Evolutionary conservation across 2,113 vertebrate genomes (phyloP), one percentile per base, ranked within the genome.

Genomic region (Laticauda laticaudata): DNA sequence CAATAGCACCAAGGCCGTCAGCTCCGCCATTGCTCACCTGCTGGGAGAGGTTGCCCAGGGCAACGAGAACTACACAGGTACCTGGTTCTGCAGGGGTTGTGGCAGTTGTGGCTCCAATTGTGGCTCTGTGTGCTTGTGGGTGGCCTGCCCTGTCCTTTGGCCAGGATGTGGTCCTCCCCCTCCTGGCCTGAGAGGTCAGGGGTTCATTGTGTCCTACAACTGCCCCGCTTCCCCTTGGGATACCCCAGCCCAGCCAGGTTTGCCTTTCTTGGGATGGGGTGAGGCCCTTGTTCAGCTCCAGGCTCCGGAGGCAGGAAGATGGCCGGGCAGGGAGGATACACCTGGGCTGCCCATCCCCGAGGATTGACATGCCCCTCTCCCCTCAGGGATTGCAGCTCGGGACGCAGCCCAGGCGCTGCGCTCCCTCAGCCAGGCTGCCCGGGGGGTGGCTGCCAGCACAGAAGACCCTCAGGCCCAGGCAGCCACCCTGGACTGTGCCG

Each of bases 11-110:
- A 99, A 99, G 96, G 99, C 99, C 0, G 99, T 99, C 94, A 99
- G 98, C 95, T 99, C 99, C 0, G 98, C 99, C 92, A 98, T 99
- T 0, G 99, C 99, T 91, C 98, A 99, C 94, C 98, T 99, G 39
- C 96, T 99, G 91, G 99, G 99, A 45, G 99, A 99, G 94, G 98
- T 99, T 45, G 98, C 99, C n/a, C 99, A 99, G 95, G 99, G 99
- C 96, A 99, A 99, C 0, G 99, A 99, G 97, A 99, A 99, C 96
- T 99, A 99, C 93, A 99, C 99, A 97, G 99, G 99, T 99, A 96
- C 85, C 0, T 15, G 39, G 53, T 29, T 20, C 39, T 48, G 9
- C 8, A n/a, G 21, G 6, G 54, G 2, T 2, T 48, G 64, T 48
- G 6, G 21, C 48, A n/a, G 4, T n/a, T 9, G 64, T 21, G 10